Base-by-base conservation (phyloP, 1,140 invertebrate genomes). In the Musca domestica region DNA sequence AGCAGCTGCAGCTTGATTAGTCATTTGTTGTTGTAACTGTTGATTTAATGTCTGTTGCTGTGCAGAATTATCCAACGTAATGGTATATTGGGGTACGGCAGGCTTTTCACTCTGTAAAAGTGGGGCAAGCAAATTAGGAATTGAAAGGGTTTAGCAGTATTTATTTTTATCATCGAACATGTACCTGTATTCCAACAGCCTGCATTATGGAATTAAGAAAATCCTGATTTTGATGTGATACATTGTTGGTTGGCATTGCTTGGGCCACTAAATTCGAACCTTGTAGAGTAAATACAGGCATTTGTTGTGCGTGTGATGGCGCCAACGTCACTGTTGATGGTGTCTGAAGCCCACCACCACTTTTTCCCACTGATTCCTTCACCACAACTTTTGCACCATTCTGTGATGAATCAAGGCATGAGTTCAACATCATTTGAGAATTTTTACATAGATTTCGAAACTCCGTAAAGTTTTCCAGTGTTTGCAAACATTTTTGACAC, bases 361-460 rank as follows among this genome's bases (percentile, higher is more conserved):
- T 80, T 34, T 80, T 80, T 6, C 77, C 77, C 1, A 67, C 66
- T 9, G 74, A 72, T 74, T 88, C 87, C 71, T 87, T 86, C 20
- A 87, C 85, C 69, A 86, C 86, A 0, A 86, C 85, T 74, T 89
- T 89, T 58, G 88, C 88, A 54, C 88, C 88, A 71, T 85, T 87
- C 23, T 87, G 80, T 71, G 88, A 85, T 64, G 90, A 87, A 54
- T 87, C 86, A 22, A 89, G 87, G 74, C 89, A 90, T 34, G 86
- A 87, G 65, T 86, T 87, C 3, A 91, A 72, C 88, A 90, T 90
- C 22, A 84, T 83, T 76, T 90, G 88, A 0, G 89, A 88, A 70
- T 84, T 88, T 2, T 86, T 83, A 70, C 88, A 89, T n/a, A 86
- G 85, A 70, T 88, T 85, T 67, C 88, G 80, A 74, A 90, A 90